Conservation (phyloP, 2,888 invertebrate species). For the Noctua janthina region DNA sequence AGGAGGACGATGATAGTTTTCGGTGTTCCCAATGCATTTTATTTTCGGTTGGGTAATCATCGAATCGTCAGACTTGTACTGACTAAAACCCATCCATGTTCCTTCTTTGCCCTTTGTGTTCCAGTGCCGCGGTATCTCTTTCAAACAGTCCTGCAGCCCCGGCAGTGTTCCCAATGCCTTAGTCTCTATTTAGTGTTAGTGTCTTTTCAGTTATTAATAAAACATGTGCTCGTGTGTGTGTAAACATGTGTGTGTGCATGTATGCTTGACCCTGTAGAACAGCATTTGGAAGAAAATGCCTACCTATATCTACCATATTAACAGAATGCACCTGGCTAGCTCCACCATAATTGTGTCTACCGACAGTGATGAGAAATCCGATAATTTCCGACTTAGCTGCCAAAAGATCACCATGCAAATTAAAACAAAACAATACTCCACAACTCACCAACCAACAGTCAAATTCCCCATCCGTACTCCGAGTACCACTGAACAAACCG, state of each 20-base stretch:
- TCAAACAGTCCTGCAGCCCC: too few species aligned
- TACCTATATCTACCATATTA: background rate
- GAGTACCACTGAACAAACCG: conserved; percentile 69
- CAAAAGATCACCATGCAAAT: background rate
- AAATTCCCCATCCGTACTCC: conserved; percentile 15
- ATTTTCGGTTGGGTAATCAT: too few species aligned
- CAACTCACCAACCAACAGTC: conserved; percentile 21
- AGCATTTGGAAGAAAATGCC: background rate
- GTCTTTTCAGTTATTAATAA: background rate
- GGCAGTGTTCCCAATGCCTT: too few species aligned
- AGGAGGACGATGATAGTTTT: background rate
- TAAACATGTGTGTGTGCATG: background rate
- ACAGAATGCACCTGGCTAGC: background rate
- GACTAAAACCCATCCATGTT: too few species aligned
- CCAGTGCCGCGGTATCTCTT: too few species aligned
- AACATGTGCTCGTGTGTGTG: too few species aligned
- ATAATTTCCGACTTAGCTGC: background rate
- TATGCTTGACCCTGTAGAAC: background rate
- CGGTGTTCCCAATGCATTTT: background rate
- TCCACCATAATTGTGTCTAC: background rate
- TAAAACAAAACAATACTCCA: conserved; percentile 1
- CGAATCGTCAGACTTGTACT: too few species aligned
- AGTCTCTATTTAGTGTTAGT: background rate
- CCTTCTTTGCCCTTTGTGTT: too few species aligned
- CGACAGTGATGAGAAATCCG: background rate